phyloP scores from a whole-genome alignment of 2,797 vertebrate genomes.

The Aeoliscus strigatus region DNA sequence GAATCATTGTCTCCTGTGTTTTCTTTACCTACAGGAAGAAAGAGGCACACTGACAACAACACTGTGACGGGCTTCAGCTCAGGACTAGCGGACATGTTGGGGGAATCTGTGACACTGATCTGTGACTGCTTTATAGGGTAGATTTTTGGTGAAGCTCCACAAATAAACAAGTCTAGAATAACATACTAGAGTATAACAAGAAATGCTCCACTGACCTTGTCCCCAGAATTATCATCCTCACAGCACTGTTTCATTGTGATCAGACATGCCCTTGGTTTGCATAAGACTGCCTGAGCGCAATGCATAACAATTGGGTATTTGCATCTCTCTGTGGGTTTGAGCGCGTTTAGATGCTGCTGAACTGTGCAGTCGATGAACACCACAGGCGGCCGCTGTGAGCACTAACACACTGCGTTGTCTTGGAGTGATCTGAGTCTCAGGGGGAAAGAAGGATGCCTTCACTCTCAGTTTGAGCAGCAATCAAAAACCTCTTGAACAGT shows the following conservation, averaged over 20 bases:
- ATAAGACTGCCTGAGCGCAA: conserved; percentile 42
- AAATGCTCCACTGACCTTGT: conserved; percentile 38
- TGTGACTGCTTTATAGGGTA: not conserved
- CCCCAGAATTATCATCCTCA: conserved; percentile 23
- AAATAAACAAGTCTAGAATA: conserved; percentile 12
- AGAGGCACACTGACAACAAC: no score
- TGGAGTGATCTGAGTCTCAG: conserved; percentile 71
- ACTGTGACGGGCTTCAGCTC: no score
- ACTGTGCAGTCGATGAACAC: conserved; percentile 37
- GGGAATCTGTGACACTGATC: conserved; percentile 2
- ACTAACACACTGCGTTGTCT: conserved; percentile 6
- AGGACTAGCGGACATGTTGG: no score
- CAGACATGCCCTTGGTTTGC: conserved; percentile 39
- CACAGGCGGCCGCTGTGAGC: conserved; percentile 36
- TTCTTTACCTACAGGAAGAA: no score
- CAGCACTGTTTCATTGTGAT: conserved; percentile 40
- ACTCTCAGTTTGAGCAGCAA: conserved; percentile 79
- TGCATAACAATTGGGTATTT: conserved; percentile 68
- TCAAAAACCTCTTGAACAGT: conserved; percentile 1
- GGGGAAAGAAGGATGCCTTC: conserved; percentile 79
- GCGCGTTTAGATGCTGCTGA: conserved; percentile 37
- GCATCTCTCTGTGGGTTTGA: conserved; percentile 59
- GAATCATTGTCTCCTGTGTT: no score
- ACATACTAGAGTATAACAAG: conserved; percentile 18
- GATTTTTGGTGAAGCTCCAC: conserved; percentile 6